phyloP scores from a whole-genome alignment of 2,888 invertebrate genomes.

The Malacosoma neustria region DNA sequence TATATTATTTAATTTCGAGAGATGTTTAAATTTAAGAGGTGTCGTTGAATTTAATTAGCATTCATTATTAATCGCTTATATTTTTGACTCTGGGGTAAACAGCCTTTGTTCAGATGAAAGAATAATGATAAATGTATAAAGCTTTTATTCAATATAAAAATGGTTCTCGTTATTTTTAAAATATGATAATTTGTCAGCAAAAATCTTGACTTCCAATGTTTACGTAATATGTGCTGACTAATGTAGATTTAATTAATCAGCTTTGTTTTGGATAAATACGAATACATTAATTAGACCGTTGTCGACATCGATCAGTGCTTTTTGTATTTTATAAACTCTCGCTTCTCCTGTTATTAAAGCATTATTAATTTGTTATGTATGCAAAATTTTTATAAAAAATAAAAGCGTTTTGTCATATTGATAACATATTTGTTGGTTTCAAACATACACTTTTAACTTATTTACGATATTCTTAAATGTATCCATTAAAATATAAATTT shows the following conservation, averaged over 20 bases:
- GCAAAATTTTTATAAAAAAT: not conserved
- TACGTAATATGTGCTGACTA: constrained; percentile 11
- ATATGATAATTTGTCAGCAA: not conserved
- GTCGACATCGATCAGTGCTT: not conserved
- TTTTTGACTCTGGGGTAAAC: too few species aligned
- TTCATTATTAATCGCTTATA: too few species aligned
- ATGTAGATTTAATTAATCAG: constrained; percentile 5
- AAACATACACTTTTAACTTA: too few species aligned
- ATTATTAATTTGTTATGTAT: not conserved
- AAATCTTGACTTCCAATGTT: not conserved
- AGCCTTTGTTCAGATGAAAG: too few species aligned
- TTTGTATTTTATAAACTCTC: not conserved
- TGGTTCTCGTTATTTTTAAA: too few species aligned
- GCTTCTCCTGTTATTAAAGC: not conserved
- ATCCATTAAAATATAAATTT: too few species aligned
- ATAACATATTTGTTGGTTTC: not conserved
- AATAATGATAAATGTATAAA: too few species aligned
- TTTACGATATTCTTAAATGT: too few species aligned
- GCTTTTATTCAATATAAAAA: too few species aligned
- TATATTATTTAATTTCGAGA: too few species aligned
- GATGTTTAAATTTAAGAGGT: too few species aligned
- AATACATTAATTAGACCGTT: not conserved
- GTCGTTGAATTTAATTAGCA: too few species aligned
- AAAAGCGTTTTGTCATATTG: not conserved
- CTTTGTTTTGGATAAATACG: not conserved